Base-by-base conservation (phyloP, 2,113 vertebrate species). In the Hippocampus comes region DNA sequence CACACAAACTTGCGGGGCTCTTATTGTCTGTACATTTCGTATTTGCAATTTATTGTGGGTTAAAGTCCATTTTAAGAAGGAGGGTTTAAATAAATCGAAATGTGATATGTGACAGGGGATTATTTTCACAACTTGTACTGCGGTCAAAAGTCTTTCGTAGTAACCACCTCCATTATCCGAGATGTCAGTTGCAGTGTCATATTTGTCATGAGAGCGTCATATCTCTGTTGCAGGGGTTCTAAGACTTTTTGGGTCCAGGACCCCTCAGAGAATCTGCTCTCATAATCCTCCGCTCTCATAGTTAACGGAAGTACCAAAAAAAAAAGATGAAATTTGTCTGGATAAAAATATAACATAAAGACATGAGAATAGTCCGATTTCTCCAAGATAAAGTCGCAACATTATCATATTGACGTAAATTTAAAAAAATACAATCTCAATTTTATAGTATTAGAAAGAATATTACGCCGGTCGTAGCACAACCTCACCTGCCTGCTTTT, bases 131-230 rank as follows among this genome's bases (percentile, higher is more conserved):
- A 43, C 25, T 34, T 78, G 51, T 17, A 56, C 61, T 67, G 2
- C 48, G 80, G 78, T 75, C 77, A 78, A 84, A 88, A 85, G 84
- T 72, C 71, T 72, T 48, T 67, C 67, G 79, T 61, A 80, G 23
- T 78, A 18, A 63, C 5, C 30, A 38, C 60, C 6, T 15, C 15
- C 60, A 38, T 63, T 17, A 38, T 30, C 2, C 25, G 4, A 14
- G 25, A 60, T 34, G 59, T 60, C 25, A 30, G 59, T 3, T 57
- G 14, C 56, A n/a, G 9, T 9, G 20, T 56, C 34, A 72, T 70
- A 60, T 76, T 77, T 63, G 64, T 41, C 2, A 11, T 75, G 63
- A 42, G 69, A 51, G 46, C 61, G 57, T 81, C 77, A 75, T 53
- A 51, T 71, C 34, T 57, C 57, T 59, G 59, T 66, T 49, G 71